Evolutionary conservation across 2,888 invertebrate species (phyloP).

Genomic region (Lepidochrysops patricia): DNA sequence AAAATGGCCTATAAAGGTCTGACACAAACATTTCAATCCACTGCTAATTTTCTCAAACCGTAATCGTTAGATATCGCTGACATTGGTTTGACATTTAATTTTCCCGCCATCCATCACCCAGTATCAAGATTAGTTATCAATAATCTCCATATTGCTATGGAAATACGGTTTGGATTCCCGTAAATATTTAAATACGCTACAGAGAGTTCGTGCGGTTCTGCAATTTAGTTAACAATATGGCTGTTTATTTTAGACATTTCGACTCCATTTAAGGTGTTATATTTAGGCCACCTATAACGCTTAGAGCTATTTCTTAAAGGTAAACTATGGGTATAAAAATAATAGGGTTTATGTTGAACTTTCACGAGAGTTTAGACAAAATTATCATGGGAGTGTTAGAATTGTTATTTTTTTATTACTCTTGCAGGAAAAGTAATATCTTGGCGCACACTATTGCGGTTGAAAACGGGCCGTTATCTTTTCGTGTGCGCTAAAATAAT

Average conservation of each 20-base stretch:
- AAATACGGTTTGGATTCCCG: conserved; percentile 19
- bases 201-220: conserved; percentile 61
- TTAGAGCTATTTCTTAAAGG: conserved; percentile 28
- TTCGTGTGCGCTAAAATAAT: no score
- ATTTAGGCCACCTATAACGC: conserved; percentile 56
- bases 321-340: not conserved
- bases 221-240: conserved; percentile 69
- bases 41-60: conserved; percentile 19
- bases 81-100: conserved; percentile 58
- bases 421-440: no score
- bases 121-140: conserved; percentile 1
- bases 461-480: no score
- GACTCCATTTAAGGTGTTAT: conserved; percentile 57
- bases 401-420: no score
- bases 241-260: conserved; percentile 58
- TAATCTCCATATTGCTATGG: conserved; percentile 11
- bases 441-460: no score
- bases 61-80: conserved; percentile 49
- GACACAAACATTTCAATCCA: conserved; percentile 15
- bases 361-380: no score
- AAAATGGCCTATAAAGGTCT: no score
- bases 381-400: no score
- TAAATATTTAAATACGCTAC: conserved; percentile 33
- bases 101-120: conserved; percentile 27
- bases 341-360: not conserved